phyloP scores from a whole-genome alignment of 2,888 invertebrate genomes.

The Pachymerium ferrugineum region DNA sequence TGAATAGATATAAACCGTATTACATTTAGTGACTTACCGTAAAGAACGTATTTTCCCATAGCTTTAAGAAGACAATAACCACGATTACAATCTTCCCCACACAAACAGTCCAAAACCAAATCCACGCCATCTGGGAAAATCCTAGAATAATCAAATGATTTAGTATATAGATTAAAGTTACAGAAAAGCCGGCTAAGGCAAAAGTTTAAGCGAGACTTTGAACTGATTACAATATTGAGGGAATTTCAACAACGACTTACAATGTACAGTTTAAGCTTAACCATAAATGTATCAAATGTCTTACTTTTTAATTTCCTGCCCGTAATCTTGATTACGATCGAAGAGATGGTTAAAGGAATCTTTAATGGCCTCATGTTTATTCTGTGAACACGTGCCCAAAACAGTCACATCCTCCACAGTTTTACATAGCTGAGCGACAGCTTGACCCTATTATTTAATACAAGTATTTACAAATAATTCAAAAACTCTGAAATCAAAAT shows the following conservation, averaged over 20 bases:
- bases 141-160: slow-evolving; percentile 48
- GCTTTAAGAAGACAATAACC: slow-evolving; percentile 77
- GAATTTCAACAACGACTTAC: too few relatives aligned
- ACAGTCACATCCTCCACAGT: slow-evolving; percentile 73
- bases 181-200: not conserved
- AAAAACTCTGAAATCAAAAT: not conserved
- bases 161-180: slow-evolving; percentile 30
- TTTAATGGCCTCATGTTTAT: slow-evolving; percentile 76
- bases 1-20: too few relatives aligned
- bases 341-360: slow-evolving; percentile 67
- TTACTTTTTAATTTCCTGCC: slow-evolving; percentile 77
- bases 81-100: slow-evolving; percentile 81
- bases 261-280: too few relatives aligned
- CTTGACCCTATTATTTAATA: slow-evolving; percentile 65
- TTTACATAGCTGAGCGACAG: slow-evolving; percentile 72
- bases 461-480: not conserved
- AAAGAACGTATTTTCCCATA: slow-evolving; percentile 81
- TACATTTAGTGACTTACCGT: slow-evolving; percentile 57
- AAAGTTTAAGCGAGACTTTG: too few relatives aligned
- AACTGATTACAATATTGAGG: not conserved
- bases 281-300: too few relatives aligned
- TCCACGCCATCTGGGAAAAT: slow-evolving; percentile 73
- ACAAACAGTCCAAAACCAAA: slow-evolving; percentile 78
- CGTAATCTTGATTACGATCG: slow-evolving; percentile 75
- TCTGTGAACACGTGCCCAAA: slow-evolving; percentile 77